Evolutionary conservation across 1,140 invertebrate species (phyloP).

Genomic region (Drosophila insularis): DNA sequence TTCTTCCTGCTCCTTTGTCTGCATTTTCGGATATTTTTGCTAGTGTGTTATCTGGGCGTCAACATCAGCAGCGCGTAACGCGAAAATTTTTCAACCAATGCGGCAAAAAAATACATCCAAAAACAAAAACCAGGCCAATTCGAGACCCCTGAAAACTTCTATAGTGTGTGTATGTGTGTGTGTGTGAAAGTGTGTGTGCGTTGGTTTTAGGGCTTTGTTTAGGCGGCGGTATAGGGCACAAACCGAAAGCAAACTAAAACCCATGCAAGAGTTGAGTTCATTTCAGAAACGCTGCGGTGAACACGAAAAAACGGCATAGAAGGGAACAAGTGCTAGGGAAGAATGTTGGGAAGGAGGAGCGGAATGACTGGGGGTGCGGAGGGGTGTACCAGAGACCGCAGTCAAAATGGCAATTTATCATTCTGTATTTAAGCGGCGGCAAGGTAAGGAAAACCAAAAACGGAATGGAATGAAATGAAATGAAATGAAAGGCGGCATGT

Average conservation of each 20-base stretch:
- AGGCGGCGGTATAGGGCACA: not conserved
- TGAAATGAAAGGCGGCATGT: conserved; percentile 73
- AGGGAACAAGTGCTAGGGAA: not conserved
- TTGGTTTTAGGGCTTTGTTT: conserved; percentile 6
- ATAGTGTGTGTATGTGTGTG: conserved; percentile 40
- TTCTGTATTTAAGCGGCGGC: conserved; percentile 73
- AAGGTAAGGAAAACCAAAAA: conserved; percentile 55
- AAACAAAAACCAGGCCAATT: conserved; percentile 48
- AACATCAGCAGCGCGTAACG: conserved; percentile 71
- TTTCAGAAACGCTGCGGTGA: conserved; percentile 52
- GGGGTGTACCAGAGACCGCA: conserved; percentile 47
- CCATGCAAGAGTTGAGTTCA: conserved; percentile 36
- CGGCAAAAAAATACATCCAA: conserved; percentile 62
- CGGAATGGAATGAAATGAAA: conserved; percentile 57
- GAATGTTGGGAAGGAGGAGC: not conserved
- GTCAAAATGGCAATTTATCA: conserved; percentile 80
- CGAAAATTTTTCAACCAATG: conserved; percentile 62
- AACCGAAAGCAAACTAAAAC: conserved; percentile 24
- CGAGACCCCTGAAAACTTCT: conserved; percentile 14
- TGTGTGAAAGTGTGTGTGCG: conserved; percentile 3
- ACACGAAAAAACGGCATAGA: conserved; percentile 34
- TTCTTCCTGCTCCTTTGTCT: conserved; percentile 25
- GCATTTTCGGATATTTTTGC: conserved; percentile 29
- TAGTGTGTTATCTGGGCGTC: conserved; percentile 72
- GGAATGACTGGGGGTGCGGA: too few relatives aligned